phyloP scores from a whole-genome alignment of 30 jellyfish, hydroid and myxozoan genomes.

The Aurelia coerulea region DNA sequence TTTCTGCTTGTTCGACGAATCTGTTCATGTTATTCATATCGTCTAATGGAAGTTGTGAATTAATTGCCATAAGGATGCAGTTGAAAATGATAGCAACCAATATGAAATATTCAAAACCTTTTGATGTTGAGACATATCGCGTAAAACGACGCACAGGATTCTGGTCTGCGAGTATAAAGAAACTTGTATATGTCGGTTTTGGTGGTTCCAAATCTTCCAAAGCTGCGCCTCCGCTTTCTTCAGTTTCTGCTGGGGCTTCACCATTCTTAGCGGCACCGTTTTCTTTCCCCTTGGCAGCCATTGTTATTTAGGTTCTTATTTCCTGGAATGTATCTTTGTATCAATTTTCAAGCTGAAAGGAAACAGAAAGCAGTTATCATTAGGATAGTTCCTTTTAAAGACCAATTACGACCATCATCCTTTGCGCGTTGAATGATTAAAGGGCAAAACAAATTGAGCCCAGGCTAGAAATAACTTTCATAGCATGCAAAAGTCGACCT shows the following conservation, averaged over 20 bases:
- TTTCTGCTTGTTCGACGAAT: constrained; percentile 84
- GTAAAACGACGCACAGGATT: constrained; percentile 60
- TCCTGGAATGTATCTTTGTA: too few relatives aligned
- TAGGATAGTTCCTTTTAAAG: too few relatives aligned
- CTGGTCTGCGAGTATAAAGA: constrained; percentile 57
- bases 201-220: constrained; percentile 46
- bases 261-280: constrained; percentile 21
- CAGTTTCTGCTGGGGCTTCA: not conserved
- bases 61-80: constrained; percentile 85
- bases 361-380: too few relatives aligned
- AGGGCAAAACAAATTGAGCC: too few relatives aligned
- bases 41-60: constrained; percentile 82
- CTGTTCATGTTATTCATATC: constrained; percentile 73
- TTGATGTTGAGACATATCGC: constrained; percentile 66
- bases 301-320: not conserved
- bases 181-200: constrained; percentile 53
- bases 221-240: not conserved
- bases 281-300: not conserved
- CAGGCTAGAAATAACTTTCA: too few relatives aligned
- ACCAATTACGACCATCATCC: too few relatives aligned
- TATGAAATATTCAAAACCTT: constrained; percentile 81
- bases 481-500: too few relatives aligned
- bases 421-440: too few relatives aligned
- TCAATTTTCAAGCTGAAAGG: too few relatives aligned
- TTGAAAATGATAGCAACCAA: constrained; percentile 78